Conservation (phyloP, 2,797 vertebrate species). For the Smutsia gigantea region DNA sequence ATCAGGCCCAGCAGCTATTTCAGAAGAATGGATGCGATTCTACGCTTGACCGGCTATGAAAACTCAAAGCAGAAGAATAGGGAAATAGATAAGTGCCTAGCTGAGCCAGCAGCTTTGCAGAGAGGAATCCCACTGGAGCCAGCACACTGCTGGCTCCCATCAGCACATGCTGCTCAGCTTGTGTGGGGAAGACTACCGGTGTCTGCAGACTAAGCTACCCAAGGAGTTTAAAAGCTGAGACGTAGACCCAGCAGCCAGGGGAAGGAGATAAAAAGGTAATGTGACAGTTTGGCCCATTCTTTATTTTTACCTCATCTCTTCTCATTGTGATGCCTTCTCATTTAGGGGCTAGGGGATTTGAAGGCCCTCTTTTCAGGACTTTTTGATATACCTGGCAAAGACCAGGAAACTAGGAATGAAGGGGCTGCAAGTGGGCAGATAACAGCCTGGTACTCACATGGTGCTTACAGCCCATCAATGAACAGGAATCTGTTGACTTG, state of each 20-base stretch:
- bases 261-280: not conserved
- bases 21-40: slow-evolving; percentile 76
- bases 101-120: slow-evolving; percentile 66
- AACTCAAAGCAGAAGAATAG: slow-evolving; percentile 58
- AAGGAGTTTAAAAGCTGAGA: not conserved
- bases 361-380: not conserved
- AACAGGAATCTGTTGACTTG: slow-evolving; percentile 38
- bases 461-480: not conserved
- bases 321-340: not conserved
- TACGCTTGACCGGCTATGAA: slow-evolving; percentile 74
- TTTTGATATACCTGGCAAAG: slow-evolving; percentile 15
- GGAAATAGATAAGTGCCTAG: slow-evolving; percentile 40
- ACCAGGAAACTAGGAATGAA: not conserved
- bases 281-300: not conserved
- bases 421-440: not conserved
- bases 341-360: not conserved
- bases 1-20: slow-evolving; percentile 71
- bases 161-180: not conserved
- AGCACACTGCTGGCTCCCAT: not conserved
- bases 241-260: not conserved
- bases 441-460: not conserved
- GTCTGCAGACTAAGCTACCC: not conserved
- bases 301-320: not conserved
- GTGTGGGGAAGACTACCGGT: not conserved
- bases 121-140: slow-evolving; percentile 66